Conservation (phyloP, 2,113 vertebrate genomes). For the Thymallus thymallus region DNA sequence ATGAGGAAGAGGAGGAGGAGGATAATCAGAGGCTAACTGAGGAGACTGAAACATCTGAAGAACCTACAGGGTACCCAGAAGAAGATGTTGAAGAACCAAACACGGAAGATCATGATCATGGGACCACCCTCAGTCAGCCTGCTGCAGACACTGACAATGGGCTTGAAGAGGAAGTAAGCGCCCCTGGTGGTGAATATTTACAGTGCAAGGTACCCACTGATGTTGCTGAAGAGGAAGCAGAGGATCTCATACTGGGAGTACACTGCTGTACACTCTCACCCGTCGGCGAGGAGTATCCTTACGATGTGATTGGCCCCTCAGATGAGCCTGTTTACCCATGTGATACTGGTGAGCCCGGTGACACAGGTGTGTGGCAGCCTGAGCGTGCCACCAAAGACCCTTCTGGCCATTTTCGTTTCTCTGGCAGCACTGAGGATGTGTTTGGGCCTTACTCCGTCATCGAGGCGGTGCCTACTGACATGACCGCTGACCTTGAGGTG, state of each 20-base stretch:
- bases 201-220: slow-evolving; percentile 27
- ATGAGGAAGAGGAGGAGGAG: slow-evolving; percentile 42
- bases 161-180: slow-evolving; percentile 24
- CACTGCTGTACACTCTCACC: slow-evolving; percentile 65
- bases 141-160: slow-evolving; percentile 25
- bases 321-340: slow-evolving; percentile 67
- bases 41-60: slow-evolving; percentile 36
- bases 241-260: slow-evolving; percentile 53
- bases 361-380: slow-evolving; percentile 68
- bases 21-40: slow-evolving; percentile 33
- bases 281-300: slow-evolving; percentile 73
- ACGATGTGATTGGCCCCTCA: slow-evolving; percentile 73
- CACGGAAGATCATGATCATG: slow-evolving; percentile 34
- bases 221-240: slow-evolving; percentile 35
- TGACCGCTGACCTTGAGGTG: slow-evolving; percentile 66
- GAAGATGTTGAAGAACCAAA: slow-evolving; percentile 47
- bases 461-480: slow-evolving; percentile 61
- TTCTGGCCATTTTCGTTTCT: slow-evolving; percentile 72
- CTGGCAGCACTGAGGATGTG: slow-evolving; percentile 68
- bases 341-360: slow-evolving; percentile 59
- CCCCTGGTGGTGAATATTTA: slow-evolving; percentile 36
- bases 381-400: slow-evolving; percentile 73
- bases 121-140: slow-evolving; percentile 26
- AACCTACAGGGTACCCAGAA: slow-evolving; percentile 32
- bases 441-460: slow-evolving; percentile 77